Conservation (phyloP, 2,113 vertebrate species). For the Microcebus lehilahytsara region DNA sequence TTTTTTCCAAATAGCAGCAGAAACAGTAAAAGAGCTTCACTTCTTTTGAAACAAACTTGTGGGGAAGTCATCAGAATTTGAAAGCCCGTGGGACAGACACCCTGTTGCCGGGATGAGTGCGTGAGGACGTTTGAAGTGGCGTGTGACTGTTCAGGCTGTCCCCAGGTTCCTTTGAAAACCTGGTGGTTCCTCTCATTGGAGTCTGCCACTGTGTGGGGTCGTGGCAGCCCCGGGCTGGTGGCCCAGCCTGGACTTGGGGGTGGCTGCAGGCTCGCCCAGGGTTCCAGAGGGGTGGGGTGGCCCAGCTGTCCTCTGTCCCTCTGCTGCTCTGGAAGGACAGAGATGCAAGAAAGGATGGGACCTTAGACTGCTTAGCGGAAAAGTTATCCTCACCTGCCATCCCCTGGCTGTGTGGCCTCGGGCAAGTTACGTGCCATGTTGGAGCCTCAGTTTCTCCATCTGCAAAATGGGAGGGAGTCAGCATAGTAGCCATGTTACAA, state of each 20-base stretch:
- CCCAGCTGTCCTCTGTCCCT: neutral
- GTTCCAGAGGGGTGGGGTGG: neutral
- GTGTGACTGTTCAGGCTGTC: neutral
- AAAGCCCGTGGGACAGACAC: neutral
- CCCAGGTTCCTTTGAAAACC: neutral
- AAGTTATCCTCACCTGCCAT: neutral
- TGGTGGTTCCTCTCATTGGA: neutral
- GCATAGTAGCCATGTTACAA: neutral
- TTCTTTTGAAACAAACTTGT: slow-evolving; percentile 23
- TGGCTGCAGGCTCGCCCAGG: neutral
- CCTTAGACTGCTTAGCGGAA: neutral
- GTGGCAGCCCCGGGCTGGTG: accelerated
- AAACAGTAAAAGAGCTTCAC: neutral
- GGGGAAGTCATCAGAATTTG: slow-evolving; percentile 31
- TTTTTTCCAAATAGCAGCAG: neutral
- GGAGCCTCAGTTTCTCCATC: neutral
- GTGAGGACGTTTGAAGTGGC: neutral
- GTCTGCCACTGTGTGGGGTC: neutral
- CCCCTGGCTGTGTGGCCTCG: neutral
- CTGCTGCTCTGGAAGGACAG: neutral
- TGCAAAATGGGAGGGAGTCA: neutral
- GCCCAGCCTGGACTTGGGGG: neutral
- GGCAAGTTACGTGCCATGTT: neutral
- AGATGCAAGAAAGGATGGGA: neutral
- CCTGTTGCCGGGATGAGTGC: neutral